These are phyloP conservation scores for Lepidotrigona ventralis DNA, from an alignment of 1,140 invertebrate genomes.

Conservation along the genomic window DNA sequence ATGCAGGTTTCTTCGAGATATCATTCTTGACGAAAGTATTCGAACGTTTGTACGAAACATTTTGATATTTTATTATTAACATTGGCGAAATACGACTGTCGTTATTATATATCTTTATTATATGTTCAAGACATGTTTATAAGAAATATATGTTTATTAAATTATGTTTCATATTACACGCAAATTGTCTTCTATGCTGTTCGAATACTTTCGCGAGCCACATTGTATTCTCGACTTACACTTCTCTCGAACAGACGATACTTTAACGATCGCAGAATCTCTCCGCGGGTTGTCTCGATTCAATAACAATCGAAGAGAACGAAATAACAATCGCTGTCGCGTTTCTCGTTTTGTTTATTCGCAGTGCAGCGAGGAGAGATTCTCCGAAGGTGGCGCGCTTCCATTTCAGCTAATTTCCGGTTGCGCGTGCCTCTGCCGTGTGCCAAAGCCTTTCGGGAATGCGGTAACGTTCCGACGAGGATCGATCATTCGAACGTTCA, in stretches of 20 bases:
- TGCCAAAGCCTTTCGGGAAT: not conserved
- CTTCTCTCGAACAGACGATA: not conserved
- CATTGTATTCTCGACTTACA: not conserved
- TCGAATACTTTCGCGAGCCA: no score
- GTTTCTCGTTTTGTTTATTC: slow-evolving; percentile 34
- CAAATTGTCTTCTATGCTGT: no score
- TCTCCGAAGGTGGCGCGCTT: slow-evolving; percentile 10
- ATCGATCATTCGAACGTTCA: not conserved
- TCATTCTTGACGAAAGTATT: not conserved
- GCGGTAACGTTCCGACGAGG: not conserved
- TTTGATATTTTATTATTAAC: no score
- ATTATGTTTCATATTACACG: no score
- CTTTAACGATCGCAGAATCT: not conserved
- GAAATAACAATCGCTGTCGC: no score
- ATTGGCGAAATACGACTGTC: no score
- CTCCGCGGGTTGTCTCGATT: not conserved
- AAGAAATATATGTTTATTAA: no score
- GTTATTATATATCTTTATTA: no score
- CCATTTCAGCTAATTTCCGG: slow-evolving; percentile 61
- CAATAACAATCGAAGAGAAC: not conserved
- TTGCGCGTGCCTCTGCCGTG: slow-evolving; percentile 27
- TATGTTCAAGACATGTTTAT: no score
- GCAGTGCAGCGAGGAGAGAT: not conserved
- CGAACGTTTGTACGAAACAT: no score
- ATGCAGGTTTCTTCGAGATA: not conserved